Percentiles rank a stretch among this genome's conserved stretches.
Evolutionary conservation across 2,888 invertebrate genomes (phyloP).

Genomic region (Adela reaumurella): DNA sequence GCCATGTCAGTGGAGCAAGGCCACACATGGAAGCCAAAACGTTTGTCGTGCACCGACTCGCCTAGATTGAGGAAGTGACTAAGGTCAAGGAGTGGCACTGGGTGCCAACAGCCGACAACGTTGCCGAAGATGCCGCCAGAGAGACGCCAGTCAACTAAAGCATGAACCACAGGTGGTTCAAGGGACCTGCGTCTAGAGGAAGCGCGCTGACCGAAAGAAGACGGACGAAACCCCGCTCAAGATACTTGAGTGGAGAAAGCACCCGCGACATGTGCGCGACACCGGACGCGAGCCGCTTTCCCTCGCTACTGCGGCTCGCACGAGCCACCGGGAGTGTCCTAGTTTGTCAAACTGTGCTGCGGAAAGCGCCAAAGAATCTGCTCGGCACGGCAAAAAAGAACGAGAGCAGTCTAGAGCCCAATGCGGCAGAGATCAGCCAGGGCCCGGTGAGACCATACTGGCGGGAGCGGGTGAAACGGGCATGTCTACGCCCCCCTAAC

Average conservation of each 20-base stretch:
- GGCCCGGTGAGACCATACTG: not conserved
- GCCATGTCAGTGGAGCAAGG: not conserved
- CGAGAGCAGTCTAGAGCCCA: not conserved
- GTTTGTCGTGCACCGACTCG: constrained; percentile 11
- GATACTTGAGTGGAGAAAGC: not conserved
- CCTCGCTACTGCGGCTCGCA: not conserved
- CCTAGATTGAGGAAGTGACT: constrained; percentile 11
- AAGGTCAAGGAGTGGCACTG: constrained; percentile 6
- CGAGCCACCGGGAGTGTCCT: not conserved
- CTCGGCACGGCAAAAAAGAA: not conserved
- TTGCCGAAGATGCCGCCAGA: constrained; percentile 9
- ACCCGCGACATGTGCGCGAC: not conserved
- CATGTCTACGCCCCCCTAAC: too few species aligned
- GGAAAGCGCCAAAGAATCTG: not conserved
- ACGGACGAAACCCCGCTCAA: not conserved
- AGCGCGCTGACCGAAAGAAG: constrained; percentile 2
- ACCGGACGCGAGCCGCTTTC: not conserved
- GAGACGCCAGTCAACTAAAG: not conserved
- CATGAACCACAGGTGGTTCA: constrained; percentile 4
- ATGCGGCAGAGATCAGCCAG: not conserved
- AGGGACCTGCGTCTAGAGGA: constrained; percentile 4
- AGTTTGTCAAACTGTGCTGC: not conserved
- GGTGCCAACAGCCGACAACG: constrained; percentile 6
- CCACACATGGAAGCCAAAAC: constrained; percentile 1
- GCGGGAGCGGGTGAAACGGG: not conserved